Percentiles rank a stretch among this genome's conserved stretches.
Conservation (phyloP, 2,113 vertebrate genomes). For the Mastomys natalensis region DNA sequence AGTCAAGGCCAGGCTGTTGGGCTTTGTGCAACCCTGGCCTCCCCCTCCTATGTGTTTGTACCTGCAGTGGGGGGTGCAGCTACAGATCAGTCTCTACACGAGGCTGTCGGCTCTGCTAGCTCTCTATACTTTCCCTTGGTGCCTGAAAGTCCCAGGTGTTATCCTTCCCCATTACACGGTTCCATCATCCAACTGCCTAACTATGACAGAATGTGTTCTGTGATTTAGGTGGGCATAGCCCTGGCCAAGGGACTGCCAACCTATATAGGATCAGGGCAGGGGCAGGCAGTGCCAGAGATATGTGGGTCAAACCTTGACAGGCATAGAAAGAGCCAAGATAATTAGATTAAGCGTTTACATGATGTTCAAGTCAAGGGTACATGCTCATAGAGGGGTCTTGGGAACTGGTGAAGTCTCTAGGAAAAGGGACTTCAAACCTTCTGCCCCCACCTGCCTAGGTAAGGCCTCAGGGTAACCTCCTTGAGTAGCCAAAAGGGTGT, state of each 20-base stretch:
- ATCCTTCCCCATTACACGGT: neutral
- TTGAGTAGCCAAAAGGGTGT: neutral
- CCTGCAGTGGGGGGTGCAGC: fast-evolving
- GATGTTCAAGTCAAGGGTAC: neutral
- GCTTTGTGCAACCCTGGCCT: neutral
- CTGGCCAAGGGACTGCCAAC: neutral
- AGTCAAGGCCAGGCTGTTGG: conserved; percentile 59
- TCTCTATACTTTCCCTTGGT: neutral
- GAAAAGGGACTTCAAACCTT: neutral
- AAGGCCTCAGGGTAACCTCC: neutral
- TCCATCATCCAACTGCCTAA: neutral
- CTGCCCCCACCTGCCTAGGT: fast-evolving
- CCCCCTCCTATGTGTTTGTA: neutral
- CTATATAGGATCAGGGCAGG: neutral
- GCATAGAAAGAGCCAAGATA: neutral
- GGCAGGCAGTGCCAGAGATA: neutral
- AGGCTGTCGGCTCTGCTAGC: neutral
- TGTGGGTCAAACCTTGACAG: neutral
- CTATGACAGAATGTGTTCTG: neutral
- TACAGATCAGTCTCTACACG: neutral
- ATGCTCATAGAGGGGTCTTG: neutral
- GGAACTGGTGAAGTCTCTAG: neutral
- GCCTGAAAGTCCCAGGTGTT: neutral
- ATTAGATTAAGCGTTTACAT: neutral
- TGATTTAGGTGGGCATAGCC: neutral